Percentiles rank a stretch among this genome's conserved stretches.
phyloP scores from a whole-genome alignment of 2,888 invertebrate genomes.

The Leptarthrus brevirostris region DNA sequence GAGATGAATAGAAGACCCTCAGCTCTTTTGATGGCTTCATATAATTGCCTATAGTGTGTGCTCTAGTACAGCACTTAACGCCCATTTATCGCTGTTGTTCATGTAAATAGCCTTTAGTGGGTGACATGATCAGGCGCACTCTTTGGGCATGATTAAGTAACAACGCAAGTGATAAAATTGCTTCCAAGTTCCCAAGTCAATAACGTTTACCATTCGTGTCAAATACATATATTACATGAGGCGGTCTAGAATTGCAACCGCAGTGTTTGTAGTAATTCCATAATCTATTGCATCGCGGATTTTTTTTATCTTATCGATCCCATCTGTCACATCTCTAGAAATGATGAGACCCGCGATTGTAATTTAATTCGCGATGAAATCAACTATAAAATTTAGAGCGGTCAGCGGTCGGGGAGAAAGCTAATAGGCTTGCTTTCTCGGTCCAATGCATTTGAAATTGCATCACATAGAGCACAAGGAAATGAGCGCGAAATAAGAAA shows the following conservation, averaged over 20 bases:
- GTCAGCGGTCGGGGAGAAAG: slow-evolving; percentile 41
- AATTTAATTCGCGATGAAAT: slow-evolving; percentile 26
- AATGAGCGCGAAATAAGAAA: neutral
- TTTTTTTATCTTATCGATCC: neutral
- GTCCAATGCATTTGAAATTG: neutral
- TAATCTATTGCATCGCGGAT: neutral
- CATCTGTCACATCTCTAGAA: neutral
- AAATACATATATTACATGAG: neutral
- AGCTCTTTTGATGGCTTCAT: too few species aligned
- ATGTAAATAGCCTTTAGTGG: too few species aligned
- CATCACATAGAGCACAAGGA: slow-evolving; percentile 18
- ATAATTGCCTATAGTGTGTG: too few species aligned
- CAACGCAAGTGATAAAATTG: slow-evolving; percentile 34
- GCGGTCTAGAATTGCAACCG: slow-evolving; percentile 1
- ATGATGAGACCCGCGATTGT: slow-evolving; percentile 6
- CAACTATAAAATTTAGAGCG: slow-evolving; percentile 35
- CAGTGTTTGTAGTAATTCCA: neutral
- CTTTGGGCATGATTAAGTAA: slow-evolving; percentile 12
- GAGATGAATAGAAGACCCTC: too few species aligned
- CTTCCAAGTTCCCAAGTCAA: slow-evolving; percentile 32
- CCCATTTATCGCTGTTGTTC: too few species aligned
- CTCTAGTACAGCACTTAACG: too few species aligned
- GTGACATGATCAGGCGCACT: too few species aligned
- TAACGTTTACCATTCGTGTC: slow-evolving; percentile 19
- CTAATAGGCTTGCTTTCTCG: slow-evolving; percentile 11